These are phyloP conservation scores for Orestias chungarensis DNA, from an alignment of 2,797 vertebrate genomes.

Conservation along the genomic window DNA sequence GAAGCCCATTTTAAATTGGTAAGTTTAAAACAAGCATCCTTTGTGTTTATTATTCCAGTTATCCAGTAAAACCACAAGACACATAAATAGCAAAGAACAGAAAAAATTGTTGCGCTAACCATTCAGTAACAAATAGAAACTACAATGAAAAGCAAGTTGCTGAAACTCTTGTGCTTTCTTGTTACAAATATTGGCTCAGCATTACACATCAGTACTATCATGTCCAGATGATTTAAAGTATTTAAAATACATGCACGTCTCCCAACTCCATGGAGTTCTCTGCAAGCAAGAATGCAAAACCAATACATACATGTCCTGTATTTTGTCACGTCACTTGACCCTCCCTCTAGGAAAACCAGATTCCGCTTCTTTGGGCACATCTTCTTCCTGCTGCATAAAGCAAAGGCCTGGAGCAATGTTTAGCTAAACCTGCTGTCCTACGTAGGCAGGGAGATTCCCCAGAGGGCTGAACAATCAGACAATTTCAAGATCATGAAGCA, in stretches of 20 bases:
- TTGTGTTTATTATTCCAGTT: too few relatives aligned
- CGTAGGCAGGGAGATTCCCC: conserved; percentile 85
- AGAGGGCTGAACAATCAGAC: conserved; percentile 95
- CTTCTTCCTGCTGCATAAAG: conserved; percentile 65
- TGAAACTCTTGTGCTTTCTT: conserved; percentile 37
- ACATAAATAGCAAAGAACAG: conserved; percentile 24
- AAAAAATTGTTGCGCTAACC: not conserved
- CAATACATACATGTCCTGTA: conserved; percentile 32
- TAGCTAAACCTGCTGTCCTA: conserved; percentile 86
- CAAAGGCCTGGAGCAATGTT: conserved; percentile 85
- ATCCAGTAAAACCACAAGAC: too few relatives aligned
- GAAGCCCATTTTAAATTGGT: too few relatives aligned
- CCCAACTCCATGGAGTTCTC: conserved; percentile 29
- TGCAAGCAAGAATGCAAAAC: conserved; percentile 19
- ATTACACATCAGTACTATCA: conserved; percentile 67
- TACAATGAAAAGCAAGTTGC: conserved; percentile 33
- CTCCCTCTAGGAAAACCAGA: conserved; percentile 22
- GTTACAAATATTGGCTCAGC: conserved; percentile 63
- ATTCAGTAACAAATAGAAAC: not conserved
- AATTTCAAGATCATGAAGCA: conserved; percentile 99
- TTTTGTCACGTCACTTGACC: conserved; percentile 52
- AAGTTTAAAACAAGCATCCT: too few relatives aligned
- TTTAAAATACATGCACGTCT: conserved; percentile 30
- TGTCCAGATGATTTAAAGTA: conserved; percentile 58
- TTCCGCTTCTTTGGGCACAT: conserved; percentile 56